phyloP scores from a whole-genome alignment of 2,888 invertebrate species.

The Drosophila lutescens region DNA sequence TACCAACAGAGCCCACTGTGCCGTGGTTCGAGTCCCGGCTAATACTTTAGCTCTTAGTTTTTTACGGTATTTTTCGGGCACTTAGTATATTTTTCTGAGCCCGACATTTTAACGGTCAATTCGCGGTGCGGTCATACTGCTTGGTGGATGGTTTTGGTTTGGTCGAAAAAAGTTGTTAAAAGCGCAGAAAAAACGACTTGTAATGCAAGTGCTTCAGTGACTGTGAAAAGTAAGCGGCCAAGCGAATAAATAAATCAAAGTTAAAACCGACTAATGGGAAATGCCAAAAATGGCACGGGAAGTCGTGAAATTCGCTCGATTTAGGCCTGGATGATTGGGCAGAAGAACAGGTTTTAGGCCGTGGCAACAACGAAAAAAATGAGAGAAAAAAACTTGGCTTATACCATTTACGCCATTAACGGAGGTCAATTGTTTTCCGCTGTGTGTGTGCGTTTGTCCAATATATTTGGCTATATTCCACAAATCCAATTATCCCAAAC shows the following conservation, averaged over 20 bases:
- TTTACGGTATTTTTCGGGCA: background rate
- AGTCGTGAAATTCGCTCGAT: constrained; percentile 12
- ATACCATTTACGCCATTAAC: constrained; percentile 77
- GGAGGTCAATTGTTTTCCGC: constrained; percentile 77
- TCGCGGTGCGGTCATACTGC: constrained; percentile 7
- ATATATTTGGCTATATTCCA: constrained; percentile 64
- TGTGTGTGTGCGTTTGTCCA: constrained; percentile 32
- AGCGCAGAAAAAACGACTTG: constrained; percentile 39
- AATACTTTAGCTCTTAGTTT: background rate
- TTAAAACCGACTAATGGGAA: background rate
- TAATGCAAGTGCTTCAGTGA: constrained; percentile 56
- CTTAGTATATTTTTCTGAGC: constrained; percentile 3
- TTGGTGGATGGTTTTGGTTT: constrained; percentile 39
- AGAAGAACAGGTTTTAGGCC: constrained; percentile 77
- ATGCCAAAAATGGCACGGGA: constrained; percentile 10
- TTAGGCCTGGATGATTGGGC: constrained; percentile 60
- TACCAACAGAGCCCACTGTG: background rate
- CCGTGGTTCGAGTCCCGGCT: background rate
- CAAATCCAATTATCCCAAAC: constrained; percentile 70
- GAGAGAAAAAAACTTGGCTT: constrained; percentile 72
- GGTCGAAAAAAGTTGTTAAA: constrained; percentile 43
- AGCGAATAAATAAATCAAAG: constrained; percentile 3
- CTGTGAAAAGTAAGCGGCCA: constrained; percentile 50
- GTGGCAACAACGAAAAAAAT: constrained; percentile 52
- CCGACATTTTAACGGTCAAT: constrained; percentile 16